Percentiles rank a stretch among this genome's conserved stretches.
phyloP scores from a whole-genome alignment of 2,888 invertebrate genomes.

The Euspilapteryx auroguttella region DNA sequence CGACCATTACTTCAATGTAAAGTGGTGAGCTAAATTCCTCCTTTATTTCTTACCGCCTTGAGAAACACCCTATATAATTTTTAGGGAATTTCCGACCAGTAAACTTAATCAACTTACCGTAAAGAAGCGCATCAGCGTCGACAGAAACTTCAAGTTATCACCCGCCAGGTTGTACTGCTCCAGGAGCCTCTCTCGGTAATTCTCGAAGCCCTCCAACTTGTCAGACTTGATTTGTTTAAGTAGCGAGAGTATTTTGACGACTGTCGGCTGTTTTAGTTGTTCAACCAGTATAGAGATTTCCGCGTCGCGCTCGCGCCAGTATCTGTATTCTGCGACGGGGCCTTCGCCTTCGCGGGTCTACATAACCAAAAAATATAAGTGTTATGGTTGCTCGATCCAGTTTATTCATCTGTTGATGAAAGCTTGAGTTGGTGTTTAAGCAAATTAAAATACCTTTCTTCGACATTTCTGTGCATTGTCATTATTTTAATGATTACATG shows the following conservation, averaged over 20 bases:
- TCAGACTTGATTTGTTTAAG: slow-evolving; percentile 55
- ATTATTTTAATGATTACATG: too few relatives aligned
- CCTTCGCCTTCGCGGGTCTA: slow-evolving; percentile 69
- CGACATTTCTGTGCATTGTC: too few relatives aligned
- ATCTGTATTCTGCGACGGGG: slow-evolving; percentile 82
- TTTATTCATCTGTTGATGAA: background rate
- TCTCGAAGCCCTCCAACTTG: slow-evolving; percentile 52
- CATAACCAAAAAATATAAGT: slow-evolving; percentile 6
- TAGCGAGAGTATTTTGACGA: slow-evolving; percentile 62
- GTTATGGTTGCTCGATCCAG: background rate
- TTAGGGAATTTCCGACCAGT: background rate
- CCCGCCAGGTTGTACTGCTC: slow-evolving; percentile 71
- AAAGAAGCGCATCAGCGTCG: slow-evolving; percentile 74
- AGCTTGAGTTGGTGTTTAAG: too few relatives aligned
- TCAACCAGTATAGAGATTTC: slow-evolving; percentile 78
- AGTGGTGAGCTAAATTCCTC: too few relatives aligned
- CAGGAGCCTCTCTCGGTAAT: slow-evolving; percentile 63
- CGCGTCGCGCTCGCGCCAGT: slow-evolving; percentile 82
- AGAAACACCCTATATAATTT: background rate
- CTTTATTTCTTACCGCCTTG: too few relatives aligned
- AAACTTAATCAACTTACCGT: slow-evolving; percentile 31
- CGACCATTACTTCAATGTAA: too few relatives aligned
- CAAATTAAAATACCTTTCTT: too few relatives aligned
- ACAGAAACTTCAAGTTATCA: slow-evolving; percentile 78
- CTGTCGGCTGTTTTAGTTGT: slow-evolving; percentile 74